phyloP scores from a whole-genome alignment of 2,888 invertebrate genomes.

The Acanthosepion pharaonis region DNA sequence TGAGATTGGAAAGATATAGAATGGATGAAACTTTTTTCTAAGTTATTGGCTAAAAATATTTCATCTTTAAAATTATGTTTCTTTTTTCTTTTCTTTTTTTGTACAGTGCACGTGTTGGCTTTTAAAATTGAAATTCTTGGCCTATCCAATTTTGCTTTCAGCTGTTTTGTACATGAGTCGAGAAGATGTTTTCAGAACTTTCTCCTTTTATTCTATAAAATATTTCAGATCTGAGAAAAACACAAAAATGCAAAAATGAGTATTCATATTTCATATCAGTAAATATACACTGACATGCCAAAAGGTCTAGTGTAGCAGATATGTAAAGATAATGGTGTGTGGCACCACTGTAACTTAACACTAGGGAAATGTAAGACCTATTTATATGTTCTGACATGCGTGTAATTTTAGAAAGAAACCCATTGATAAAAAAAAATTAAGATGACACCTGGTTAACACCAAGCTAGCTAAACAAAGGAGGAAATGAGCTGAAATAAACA shows the following conservation, averaged over 20 bases:
- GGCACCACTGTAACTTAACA: no score
- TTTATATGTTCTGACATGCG: no score
- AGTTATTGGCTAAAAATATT: neutral
- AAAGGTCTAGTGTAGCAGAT: no score
- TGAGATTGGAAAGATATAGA: no score
- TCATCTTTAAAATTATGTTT: neutral
- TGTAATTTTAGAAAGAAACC: no score
- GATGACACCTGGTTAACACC: no score
- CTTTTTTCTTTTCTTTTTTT: neutral
- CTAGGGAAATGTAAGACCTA: no score
- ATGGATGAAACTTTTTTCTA: no score
- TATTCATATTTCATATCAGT: neutral
- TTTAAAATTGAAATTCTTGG: neutral
- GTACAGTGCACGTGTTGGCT: neutral
- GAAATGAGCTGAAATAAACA: no score
- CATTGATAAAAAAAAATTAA: no score
- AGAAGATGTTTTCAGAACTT: neutral
- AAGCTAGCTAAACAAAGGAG: no score
- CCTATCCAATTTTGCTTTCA: neutral
- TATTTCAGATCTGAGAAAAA: neutral
- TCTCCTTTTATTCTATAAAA: neutral
- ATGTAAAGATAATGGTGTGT: no score
- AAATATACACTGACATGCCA: neutral
- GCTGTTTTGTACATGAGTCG: neutral
- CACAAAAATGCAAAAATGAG: neutral